Percentiles rank a stretch among this genome's conserved stretches.
Evolutionary conservation across 2,113 vertebrate species (phyloP).

Genomic region (Bambusicola thoracicus): DNA sequence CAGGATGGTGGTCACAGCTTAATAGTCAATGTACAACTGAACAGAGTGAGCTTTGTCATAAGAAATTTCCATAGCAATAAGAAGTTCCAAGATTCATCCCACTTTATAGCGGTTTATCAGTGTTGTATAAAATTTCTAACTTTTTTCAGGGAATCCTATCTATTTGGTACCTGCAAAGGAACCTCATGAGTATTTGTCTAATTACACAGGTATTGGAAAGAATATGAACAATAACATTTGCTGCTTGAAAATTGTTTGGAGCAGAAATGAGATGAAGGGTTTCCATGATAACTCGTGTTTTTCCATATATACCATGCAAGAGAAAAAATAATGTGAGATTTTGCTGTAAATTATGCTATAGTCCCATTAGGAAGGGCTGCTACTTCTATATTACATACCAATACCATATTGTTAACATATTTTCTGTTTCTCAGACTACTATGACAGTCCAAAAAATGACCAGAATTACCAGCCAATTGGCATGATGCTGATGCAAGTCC

Average conservation of each 20-base stretch:
- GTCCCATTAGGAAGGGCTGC: neutral
- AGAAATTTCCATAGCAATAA: neutral
- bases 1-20: neutral
- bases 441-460: neutral
- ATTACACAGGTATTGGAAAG: neutral
- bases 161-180: neutral
- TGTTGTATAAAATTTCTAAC: neutral
- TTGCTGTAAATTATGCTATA: neutral
- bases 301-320: neutral
- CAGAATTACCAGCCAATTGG: neutral
- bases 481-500: neutral
- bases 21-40: neutral
- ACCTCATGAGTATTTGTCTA: neutral
- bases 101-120: neutral
- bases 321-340: neutral
- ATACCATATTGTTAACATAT: neutral
- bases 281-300: neutral
- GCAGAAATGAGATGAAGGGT: rapidly evolving
- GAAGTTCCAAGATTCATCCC: neutral
- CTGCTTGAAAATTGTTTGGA: neutral
- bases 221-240: neutral
- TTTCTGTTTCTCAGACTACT: neutral
- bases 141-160: neutral
- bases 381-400: neutral
- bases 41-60: neutral